Base-by-base conservation (phyloP, 2,888 invertebrate species). In the Zeuzera pyrina region DNA sequence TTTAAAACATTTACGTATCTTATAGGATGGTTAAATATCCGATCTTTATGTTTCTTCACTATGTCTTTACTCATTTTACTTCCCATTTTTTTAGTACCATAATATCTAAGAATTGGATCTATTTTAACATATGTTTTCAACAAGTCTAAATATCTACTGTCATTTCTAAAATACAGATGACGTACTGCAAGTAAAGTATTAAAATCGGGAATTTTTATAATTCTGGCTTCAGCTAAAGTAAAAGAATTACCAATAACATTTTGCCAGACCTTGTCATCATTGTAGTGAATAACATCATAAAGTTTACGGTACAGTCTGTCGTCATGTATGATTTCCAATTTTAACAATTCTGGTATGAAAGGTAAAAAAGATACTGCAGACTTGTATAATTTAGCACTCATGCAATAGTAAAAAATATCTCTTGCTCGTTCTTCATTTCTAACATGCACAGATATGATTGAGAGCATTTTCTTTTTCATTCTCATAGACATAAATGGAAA, bases 401-500 rank as follows among this genome's bases (percentile, higher is more conserved):
- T 37, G 30, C 68, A 72, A 36, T 67, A 73, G 6, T 51, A 45
- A 31, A 54, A 66, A 41, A 74, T 76, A 3, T 33, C 31, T 8
- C 36, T 35, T 7, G 54, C 45, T 33, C 69, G 54, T 1, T 41
- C 30, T 40, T 56, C 50, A 39, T 55, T 49, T 35, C 38, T 56
- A 2, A 74, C 12, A 29, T 62, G 22, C 2, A 36, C 35, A 2
- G 65, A 53, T 36, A 68, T 48, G 2, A 45, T 39, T 10, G 47
- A 43, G 4, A 77, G 39, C 13, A 66, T 38, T 33, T 70, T 73
- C 19, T 51, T 60, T 34, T 57, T 69, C 63, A 71, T 68, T 53
- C 66, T 70, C 2, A 41, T 32, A 2, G 77, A 70, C 68, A 74
- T 72, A 1, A 37, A 46, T 3, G 76, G 67, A 35, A 76, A 68